These are phyloP conservation scores for Dugesia japonica DNA, from an alignment of 2,888 invertebrate genomes.

Conservation along the genomic window DNA sequence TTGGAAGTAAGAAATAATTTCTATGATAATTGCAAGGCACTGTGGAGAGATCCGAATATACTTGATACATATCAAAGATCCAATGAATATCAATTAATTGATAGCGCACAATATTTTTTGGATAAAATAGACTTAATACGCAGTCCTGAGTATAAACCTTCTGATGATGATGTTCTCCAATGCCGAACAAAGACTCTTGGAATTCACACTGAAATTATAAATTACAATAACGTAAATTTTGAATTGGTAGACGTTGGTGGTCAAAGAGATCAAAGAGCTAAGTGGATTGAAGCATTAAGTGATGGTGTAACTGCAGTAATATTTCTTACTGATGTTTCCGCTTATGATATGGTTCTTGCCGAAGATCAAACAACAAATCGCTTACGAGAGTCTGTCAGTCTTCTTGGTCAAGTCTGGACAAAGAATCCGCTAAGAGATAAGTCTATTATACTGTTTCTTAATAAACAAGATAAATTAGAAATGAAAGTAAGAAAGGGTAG, in stretches of 20 bases:
- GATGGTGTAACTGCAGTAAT: constrained; percentile 64
- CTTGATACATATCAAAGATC: constrained; percentile 20
- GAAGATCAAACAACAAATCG: constrained; percentile 58
- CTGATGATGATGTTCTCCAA: constrained; percentile 31
- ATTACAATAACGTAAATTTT: constrained; percentile 29
- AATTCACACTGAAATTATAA: constrained; percentile 31
- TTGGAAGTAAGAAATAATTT: neutral
- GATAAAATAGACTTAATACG: constrained; percentile 27
- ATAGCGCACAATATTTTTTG: constrained; percentile 30
- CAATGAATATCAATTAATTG: constrained; percentile 31
- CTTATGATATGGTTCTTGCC: constrained; percentile 59
- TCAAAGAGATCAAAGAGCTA: constrained; percentile 60
- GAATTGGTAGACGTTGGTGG: constrained; percentile 63
- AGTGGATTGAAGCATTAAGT: constrained; percentile 62
- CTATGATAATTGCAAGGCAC: constrained; percentile 24
- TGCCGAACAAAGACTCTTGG: constrained; percentile 33
- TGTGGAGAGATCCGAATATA: constrained; percentile 32
- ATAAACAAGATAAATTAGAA: constrained; percentile 61
- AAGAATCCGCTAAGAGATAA: constrained; percentile 40
- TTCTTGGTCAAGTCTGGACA: constrained; percentile 61
- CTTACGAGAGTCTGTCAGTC: constrained; percentile 56
- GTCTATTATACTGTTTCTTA: constrained; percentile 58
- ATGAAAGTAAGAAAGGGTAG: constrained; percentile 56
- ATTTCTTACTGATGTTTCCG: constrained; percentile 62
- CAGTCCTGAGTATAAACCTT: constrained; percentile 23